A percentile compares a stretch with the other conserved stretches of the same genome.
These are phyloP conservation scores for Paradoxurus hermaphroditus DNA, from an alignment of 2,113 vertebrate genomes.

Conservation along the genomic window DNA sequence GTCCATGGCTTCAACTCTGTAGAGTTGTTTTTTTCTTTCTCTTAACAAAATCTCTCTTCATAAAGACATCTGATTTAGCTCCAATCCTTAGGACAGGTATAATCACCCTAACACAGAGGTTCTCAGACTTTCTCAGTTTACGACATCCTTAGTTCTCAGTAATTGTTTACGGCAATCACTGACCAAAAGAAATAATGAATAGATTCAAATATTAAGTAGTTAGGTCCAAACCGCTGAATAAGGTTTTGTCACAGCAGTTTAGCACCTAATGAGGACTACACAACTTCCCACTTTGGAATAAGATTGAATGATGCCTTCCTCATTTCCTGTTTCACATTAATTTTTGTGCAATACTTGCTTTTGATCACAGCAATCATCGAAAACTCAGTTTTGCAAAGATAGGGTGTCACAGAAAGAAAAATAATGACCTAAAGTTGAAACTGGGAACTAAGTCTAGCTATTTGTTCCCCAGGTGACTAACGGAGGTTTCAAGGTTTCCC, in stretches of 20 bases:
- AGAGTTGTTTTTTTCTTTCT: neutral
- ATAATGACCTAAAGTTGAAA: neutral
- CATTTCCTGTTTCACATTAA: neutral
- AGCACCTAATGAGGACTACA: rapidly evolving
- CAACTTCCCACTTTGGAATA: neutral
- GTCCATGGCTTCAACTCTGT: neutral
- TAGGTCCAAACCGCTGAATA: neutral
- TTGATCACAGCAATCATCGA: neutral
- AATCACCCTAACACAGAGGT: neutral
- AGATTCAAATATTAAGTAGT: neutral
- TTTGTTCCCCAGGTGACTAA: neutral
- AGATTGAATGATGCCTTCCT: neutral
- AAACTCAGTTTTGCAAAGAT: neutral
- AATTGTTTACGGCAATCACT: neutral
- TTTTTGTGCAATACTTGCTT: neutral
- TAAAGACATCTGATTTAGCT: neutral
- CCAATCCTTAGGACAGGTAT: neutral
- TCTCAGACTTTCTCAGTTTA: neutral
- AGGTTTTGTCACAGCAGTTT: neutral
- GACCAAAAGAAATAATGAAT: neutral
- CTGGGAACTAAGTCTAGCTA: neutral
- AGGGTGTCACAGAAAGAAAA: neutral
- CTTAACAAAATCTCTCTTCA: neutral
- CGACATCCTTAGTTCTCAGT: neutral
- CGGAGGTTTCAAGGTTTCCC: neutral